A percentile compares a stretch with the other conserved stretches of the same genome.
Evolutionary conservation across 2,113 vertebrate genomes (phyloP).

Genomic region (Corythaixoides concolor): DNA sequence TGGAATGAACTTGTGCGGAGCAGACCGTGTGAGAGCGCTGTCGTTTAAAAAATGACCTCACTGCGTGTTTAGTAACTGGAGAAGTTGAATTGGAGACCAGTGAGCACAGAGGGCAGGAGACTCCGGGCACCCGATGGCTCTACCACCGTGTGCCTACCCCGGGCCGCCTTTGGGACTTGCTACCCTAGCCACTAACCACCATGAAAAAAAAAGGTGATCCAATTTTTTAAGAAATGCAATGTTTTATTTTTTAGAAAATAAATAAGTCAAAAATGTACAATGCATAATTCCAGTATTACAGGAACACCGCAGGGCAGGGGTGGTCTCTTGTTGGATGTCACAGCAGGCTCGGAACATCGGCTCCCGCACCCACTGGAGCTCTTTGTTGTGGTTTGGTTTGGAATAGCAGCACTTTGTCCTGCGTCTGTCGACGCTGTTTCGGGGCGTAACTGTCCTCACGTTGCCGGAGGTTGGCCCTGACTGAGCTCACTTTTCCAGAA

Average conservation of each 20-base stretch:
- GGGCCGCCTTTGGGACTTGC: background rate
- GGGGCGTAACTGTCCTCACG: background rate
- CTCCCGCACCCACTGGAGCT: background rate
- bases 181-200: background rate
- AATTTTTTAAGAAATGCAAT: background rate
- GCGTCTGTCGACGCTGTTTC: background rate
- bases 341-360: background rate
- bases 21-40: background rate
- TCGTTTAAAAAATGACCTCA: background rate
- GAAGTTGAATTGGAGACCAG: background rate
- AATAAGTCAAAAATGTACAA: slow-evolving; percentile 43
- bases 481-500: background rate
- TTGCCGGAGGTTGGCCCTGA: background rate
- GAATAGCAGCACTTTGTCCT: background rate
- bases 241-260: slow-evolving; percentile 39
- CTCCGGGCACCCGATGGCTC: no score
- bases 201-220: background rate
- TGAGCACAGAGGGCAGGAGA: background rate
- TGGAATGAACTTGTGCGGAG: background rate
- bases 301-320: background rate
- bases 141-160: accelerated
- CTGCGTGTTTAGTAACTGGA: background rate
- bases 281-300: background rate
- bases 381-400: background rate
- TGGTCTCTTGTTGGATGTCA: background rate